Evolutionary conservation across 2,888 invertebrate species (phyloP).

Genomic region (Agrilus mali): DNA sequence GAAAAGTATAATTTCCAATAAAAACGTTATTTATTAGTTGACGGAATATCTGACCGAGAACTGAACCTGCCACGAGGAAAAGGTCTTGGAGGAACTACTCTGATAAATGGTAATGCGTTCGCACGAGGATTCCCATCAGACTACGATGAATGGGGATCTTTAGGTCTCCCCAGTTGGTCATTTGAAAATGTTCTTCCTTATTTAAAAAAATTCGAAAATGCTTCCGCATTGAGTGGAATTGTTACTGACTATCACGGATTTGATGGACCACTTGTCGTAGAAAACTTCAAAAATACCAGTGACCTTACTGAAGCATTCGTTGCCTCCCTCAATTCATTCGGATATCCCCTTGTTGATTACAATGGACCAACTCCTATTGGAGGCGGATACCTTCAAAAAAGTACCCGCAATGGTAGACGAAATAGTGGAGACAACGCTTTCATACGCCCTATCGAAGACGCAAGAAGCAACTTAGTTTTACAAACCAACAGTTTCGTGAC

Average conservation of each 20-base stretch:
- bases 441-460: slow-evolving; percentile 48
- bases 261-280: slow-evolving; percentile 45
- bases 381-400: slow-evolving; percentile 47
- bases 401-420: slow-evolving; percentile 45
- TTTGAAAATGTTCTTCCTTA: slow-evolving; percentile 46
- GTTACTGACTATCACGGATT: slow-evolving; percentile 40
- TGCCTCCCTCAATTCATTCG: slow-evolving; percentile 44
- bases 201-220: slow-evolving; percentile 46
- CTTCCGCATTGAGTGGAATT: slow-evolving; percentile 36
- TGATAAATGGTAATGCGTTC: slow-evolving; percentile 45
- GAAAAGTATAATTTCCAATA: no score
- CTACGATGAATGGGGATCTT: slow-evolving; percentile 43
- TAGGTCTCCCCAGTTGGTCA: slow-evolving; percentile 43
- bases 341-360: slow-evolving; percentile 44
- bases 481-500: slow-evolving; percentile 40
- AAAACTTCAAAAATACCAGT: slow-evolving; percentile 44
- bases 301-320: slow-evolving; percentile 38
- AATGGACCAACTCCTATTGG: slow-evolving; percentile 50
- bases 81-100: slow-evolving; percentile 46
- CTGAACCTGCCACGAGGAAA: slow-evolving; percentile 34
- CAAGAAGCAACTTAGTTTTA: slow-evolving; percentile 41
- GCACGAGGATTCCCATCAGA: slow-evolving; percentile 39
- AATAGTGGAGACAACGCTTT: slow-evolving; percentile 51
- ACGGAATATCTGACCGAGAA: no score
- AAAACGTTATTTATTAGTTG: no score